Base-by-base conservation (phyloP, 1,140 invertebrate genomes). In the Drosophila pseudoobscura region DNA sequence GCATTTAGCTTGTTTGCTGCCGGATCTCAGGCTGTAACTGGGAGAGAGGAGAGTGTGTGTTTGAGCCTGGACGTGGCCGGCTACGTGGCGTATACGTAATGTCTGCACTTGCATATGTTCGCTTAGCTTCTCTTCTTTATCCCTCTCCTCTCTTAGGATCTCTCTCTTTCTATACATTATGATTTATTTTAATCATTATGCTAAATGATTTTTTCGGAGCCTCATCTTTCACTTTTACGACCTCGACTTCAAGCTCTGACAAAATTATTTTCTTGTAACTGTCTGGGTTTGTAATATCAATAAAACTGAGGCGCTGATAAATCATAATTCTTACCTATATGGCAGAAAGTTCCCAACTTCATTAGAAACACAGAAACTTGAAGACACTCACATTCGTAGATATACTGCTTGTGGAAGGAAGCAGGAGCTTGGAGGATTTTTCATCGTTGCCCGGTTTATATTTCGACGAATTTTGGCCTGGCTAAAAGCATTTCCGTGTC, bases 151-250 rank as follows among this genome's bases (percentile, higher is more conserved):
- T n/a, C 24, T 26, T 5, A 5, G 24, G 24, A 5, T 26, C 24
- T 26, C 45, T 52, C 55, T 20, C 9, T 13, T 54, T 52, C 61
- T 68, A 75, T 71, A 65, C 58, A 88, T 88, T 76, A 88, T 88
- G 83, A 88, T 88, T 88, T 88, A 88, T 88, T 88, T 88, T 88
- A 88, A 88, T 88, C 83, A 88, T 88, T 78, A 88, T 88, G 83
- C 84, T 88, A 88, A 88, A 88, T 87, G 83, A 87, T 88, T 76
- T 76, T 65, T 70, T 85, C 63, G 46, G 22, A 55, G 51, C 51
- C 50, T 79, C 83, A 87, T 87, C 70, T 78, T 72, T 87, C 83
- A 82, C 60, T 63, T 68, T 64, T 78, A 76, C 73, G 70, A 68
- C 69, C 75, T 59, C 15, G 46, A 54, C 65, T 68, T 43, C 31